Evolutionary conservation across 2,113 vertebrate genomes (phyloP), one percentile per base, ranked within the genome.

Genomic region (Labeo rohita): DNA sequence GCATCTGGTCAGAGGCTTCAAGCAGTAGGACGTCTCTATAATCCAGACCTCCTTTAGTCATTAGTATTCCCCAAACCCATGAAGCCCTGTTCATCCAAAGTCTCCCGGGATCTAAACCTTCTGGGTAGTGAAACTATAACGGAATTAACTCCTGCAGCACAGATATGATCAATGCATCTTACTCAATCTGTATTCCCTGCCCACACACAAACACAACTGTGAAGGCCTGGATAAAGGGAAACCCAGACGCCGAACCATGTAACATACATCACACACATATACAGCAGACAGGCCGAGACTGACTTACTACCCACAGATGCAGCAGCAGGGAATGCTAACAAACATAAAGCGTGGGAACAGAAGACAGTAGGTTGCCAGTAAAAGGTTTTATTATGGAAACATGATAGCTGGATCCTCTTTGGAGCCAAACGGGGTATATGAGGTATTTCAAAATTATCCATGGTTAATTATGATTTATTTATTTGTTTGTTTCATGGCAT

Each of bases 31-130:
- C 34, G n/a, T 10, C 63, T 5, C n/a, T 65, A 65, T 65, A 65
- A 65, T 34, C 11, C 23, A 21, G 9, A 12, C n/a, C 23, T 65
- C 63, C 11, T 28, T 12, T 65, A 65, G 9, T 34, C 23, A 65
- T 65, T 65, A 65, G 63, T 65, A 65, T 65, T 65, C 63, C 63
- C 63, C 23, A 65, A 65, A 65, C 63, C 12, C 63, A 23, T 63
- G 61, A 23, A 9, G n/a, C 61, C 23, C 61, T 23, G 21, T 63
- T 63, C n/a, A 65, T 65, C n/a, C 63, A 65, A 23, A 34, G 23
- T 65, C 63, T 3, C 63, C 28, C 4, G 11, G 63, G 63, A 65
- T 34, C n/a, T n/a, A 63, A 28, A 23, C 21, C 21, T 63, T 63
- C 61, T n/a, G 61, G 61, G 8, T 63, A 23, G 61, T 11, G n/a